Percentiles rank a stretch among this genome's conserved stretches.
phyloP scores from a whole-genome alignment of 1,140 invertebrate genomes.

The Nephotettix cincticeps region DNA sequence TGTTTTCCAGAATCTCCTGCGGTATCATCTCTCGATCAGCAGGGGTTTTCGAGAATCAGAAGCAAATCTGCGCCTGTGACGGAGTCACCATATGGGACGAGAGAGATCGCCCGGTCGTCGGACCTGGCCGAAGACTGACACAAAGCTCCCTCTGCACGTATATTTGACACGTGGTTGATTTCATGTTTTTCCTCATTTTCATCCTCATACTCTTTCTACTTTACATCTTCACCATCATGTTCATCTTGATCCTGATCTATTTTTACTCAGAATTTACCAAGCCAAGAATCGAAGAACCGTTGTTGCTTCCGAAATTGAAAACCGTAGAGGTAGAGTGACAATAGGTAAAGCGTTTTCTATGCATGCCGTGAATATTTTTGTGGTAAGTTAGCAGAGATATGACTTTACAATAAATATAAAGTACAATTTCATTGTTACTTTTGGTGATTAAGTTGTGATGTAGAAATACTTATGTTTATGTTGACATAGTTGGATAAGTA shows the following conservation, averaged over 20 bases:
- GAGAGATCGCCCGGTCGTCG: conserved; percentile 43
- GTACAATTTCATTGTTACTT: too few species aligned
- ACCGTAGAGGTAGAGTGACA: too few species aligned
- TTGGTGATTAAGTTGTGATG: too few species aligned
- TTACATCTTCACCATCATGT: conserved; percentile 3
- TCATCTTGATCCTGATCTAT: conserved; percentile 4
- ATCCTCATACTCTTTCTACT: conserved; percentile 11
- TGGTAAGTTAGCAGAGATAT: too few species aligned
- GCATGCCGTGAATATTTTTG: too few species aligned
- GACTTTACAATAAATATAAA: too few species aligned
- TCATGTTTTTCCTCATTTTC: conserved; percentile 10
- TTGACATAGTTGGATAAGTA: too few species aligned
- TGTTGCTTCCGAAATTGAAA: conserved; percentile 12
- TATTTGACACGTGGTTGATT: conserved; percentile 3
- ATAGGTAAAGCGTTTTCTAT: too few species aligned
- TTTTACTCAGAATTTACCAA: conserved; percentile 15
- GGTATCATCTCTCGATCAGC: conserved; percentile 81
- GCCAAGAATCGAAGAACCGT: conserved; percentile 10
- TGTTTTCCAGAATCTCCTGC: conserved; percentile 67
- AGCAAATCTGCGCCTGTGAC: conserved; percentile 81
- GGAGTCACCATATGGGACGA: conserved; percentile 80
- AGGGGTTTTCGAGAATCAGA: conserved; percentile 77
- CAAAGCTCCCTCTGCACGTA: conserved; percentile 14
- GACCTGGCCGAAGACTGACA: not conserved
- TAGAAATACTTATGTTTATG: too few species aligned